Evolutionary conservation across 2,888 invertebrate species (phyloP).

Genomic region (Aporophyla nigra): DNA sequence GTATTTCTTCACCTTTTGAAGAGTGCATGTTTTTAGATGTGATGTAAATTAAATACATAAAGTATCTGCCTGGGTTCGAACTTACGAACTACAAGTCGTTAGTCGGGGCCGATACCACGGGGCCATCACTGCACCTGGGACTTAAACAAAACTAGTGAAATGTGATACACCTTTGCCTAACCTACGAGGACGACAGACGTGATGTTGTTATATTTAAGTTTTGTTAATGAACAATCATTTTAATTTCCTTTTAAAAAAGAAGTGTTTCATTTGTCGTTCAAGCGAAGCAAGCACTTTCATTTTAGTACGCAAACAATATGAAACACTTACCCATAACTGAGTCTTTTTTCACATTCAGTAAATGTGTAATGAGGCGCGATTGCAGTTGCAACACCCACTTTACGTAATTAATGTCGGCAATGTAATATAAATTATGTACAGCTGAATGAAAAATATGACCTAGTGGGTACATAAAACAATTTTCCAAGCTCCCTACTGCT

Average conservation of each 20-base stretch:
- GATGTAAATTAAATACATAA: no score
- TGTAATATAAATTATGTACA: not conserved
- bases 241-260: not conserved
- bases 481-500: constrained; percentile 14
- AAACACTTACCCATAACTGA: not conserved
- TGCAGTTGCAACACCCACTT: not conserved
- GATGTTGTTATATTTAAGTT: no score
- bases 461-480: constrained; percentile 28
- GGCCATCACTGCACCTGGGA: no score
- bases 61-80: no score
- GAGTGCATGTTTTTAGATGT: no score
- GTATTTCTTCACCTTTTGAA: no score
- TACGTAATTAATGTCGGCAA: not conserved
- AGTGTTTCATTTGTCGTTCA: not conserved
- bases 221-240: not conserved
- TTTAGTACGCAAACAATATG: not conserved
- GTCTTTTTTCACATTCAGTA: not conserved
- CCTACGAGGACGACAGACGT: not conserved
- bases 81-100: no score
- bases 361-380: not conserved
- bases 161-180: not conserved
- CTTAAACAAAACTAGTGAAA: not conserved
- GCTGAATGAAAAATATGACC: constrained; percentile 10
- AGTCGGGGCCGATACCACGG: no score
- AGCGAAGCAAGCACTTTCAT: not conserved